A percentile compares a stretch with the other conserved stretches of the same genome.
Conservation (phyloP, 2,113 vertebrate genomes). For the Eurystomus gularis region DNA sequence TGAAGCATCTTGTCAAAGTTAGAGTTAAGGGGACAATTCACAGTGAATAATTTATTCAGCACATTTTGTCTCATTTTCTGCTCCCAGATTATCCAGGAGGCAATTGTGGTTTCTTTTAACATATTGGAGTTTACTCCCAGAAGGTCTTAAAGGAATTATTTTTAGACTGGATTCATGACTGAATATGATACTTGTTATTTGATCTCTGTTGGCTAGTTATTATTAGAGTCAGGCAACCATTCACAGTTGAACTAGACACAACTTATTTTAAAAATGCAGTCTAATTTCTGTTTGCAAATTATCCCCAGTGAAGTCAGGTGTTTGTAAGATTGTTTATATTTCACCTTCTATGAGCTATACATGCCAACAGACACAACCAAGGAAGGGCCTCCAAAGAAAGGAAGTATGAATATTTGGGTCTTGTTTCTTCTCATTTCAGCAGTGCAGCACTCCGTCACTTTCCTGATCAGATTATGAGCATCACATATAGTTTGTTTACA, state of each 20-base stretch:
- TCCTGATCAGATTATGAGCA: not conserved
- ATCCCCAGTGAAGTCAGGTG: not conserved
- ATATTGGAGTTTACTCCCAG: not conserved
- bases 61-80: not conserved
- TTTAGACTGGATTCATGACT: not conserved
- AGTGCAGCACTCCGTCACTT: not conserved
- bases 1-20: not conserved
- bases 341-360: not conserved
- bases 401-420: not conserved
- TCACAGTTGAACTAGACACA: conserved; percentile 21
- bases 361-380: not conserved
- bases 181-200: conserved; percentile 16
- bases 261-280: conserved; percentile 18
- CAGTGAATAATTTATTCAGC: not conserved
- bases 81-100: not conserved
- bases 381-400: not conserved
- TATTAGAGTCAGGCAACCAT: conserved; percentile 21
- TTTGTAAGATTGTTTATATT: not conserved
- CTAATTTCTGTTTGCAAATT: conserved; percentile 13
- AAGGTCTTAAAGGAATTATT: conserved; percentile 10
- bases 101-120: not conserved
- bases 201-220: conserved; percentile 9
- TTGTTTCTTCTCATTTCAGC: not conserved
- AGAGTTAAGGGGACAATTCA: not conserved
- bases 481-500: not conserved